Percentiles rank a stretch among this genome's conserved stretches.
Evolutionary conservation across 1,140 invertebrate genomes (phyloP).

Genomic region (Tachypleus tridentatus): DNA sequence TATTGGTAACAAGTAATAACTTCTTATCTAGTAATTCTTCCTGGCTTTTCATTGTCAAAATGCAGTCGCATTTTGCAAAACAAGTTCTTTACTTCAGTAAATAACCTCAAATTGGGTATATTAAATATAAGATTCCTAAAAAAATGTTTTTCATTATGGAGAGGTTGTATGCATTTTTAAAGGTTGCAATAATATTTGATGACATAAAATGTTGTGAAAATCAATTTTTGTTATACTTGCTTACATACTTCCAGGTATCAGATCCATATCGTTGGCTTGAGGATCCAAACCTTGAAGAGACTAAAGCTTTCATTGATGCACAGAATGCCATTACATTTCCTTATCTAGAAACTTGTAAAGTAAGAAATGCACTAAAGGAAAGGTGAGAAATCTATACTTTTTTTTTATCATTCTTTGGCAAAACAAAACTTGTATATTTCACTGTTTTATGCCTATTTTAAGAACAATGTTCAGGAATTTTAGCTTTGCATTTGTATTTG

Average conservation of each 20-base stretch:
- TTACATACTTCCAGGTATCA: slow-evolving; percentile 44
- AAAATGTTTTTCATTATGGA: not conserved
- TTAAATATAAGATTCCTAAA: not conserved
- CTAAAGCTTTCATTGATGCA: slow-evolving; percentile 77
- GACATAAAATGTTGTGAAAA: not conserved
- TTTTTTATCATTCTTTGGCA: slow-evolving; percentile 7
- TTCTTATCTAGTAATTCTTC: too few relatives aligned
- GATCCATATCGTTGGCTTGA: slow-evolving; percentile 97
- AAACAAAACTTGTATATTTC: slow-evolving; percentile 1
- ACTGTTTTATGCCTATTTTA: too few relatives aligned
- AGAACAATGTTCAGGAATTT: too few relatives aligned
- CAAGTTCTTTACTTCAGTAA: not conserved
- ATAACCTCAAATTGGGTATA: not conserved
- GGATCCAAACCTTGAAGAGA: slow-evolving; percentile 85
- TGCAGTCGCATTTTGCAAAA: slow-evolving; percentile 1
- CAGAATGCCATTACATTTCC: slow-evolving; percentile 82
- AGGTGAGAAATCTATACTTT: slow-evolving; percentile 31
- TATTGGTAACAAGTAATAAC: too few relatives aligned
- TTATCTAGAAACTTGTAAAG: slow-evolving; percentile 63
- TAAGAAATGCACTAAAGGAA: slow-evolving; percentile 55
- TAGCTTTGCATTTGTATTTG: not conserved
- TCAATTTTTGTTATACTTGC: slow-evolving; percentile 9
- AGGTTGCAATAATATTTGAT: not conserved
- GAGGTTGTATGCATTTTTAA: not conserved
- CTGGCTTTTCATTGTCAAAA: too few relatives aligned